A percentile compares a stretch with the other conserved stretches of the same genome.
phyloP scores from a whole-genome alignment of 2,888 invertebrate genomes.

The Dasysyrphus albostriatus region DNA sequence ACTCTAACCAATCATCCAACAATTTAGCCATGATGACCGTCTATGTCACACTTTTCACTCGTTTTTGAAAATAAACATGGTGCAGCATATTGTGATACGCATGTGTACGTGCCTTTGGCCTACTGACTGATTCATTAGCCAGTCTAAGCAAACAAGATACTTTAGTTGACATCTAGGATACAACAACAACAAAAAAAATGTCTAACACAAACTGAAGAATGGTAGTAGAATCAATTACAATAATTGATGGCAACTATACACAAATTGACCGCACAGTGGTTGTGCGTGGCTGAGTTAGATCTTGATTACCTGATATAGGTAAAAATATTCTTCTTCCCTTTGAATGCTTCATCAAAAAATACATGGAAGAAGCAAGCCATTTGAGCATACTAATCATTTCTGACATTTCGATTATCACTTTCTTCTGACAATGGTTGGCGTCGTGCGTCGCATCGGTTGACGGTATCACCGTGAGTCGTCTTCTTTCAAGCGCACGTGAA shows the following conservation, averaged over 20 bases:
- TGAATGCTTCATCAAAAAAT: slow-evolving; percentile 10
- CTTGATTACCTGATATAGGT: slow-evolving; percentile 16
- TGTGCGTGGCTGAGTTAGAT: neutral
- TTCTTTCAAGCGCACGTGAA: slow-evolving; percentile 57
- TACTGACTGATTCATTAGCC: slow-evolving; percentile 72
- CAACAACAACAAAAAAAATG: neutral
- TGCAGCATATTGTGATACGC: slow-evolving; percentile 30
- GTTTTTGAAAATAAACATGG: slow-evolving; percentile 55
- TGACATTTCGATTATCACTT: slow-evolving; percentile 65
- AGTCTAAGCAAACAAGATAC: slow-evolving; percentile 60
- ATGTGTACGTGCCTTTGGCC: slow-evolving; percentile 59
- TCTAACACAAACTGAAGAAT: slow-evolving; percentile 15
- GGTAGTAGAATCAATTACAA: slow-evolving; percentile 64
- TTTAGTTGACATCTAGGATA: slow-evolving; percentile 10
- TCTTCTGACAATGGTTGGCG: slow-evolving; percentile 25
- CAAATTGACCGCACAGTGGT: slow-evolving; percentile 21
- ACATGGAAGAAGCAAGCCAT: neutral
- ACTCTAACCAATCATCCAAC: slow-evolving; percentile 44
- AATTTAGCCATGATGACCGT: slow-evolving; percentile 38
- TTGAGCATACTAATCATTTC: slow-evolving; percentile 52
- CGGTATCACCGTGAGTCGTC: neutral
- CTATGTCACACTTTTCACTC: slow-evolving; percentile 70
- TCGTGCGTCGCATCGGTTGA: neutral
- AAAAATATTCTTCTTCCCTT: neutral
- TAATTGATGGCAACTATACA: slow-evolving; percentile 36